Percentiles rank a stretch among this genome's conserved stretches.
phyloP scores from a whole-genome alignment of 2,797 vertebrate genomes.

The Phalanger gymnotis region DNA sequence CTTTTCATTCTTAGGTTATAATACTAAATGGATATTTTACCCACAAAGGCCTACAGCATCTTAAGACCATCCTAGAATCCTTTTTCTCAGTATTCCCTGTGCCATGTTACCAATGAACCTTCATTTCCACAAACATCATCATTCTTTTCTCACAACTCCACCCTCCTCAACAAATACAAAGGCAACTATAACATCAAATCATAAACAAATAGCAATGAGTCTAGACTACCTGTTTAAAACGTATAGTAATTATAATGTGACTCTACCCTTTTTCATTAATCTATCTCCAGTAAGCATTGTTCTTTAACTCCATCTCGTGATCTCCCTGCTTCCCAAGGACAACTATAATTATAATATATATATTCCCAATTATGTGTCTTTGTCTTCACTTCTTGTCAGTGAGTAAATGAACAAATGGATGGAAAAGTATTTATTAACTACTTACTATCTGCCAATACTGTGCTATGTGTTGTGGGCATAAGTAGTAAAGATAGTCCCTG shows the following conservation, averaged over 20 bases:
- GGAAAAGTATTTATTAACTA: neutral
- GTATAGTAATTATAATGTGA: neutral
- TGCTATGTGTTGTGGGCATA: neutral
- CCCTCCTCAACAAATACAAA: neutral
- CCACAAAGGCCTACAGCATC: neutral
- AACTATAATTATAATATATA: no score
- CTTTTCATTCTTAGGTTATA: neutral
- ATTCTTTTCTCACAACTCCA: neutral
- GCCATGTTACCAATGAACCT: neutral
- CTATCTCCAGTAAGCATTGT: neutral
- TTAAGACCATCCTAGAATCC: neutral
- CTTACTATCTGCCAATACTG: neutral
- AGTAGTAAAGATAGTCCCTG: neutral
- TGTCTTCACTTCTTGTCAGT: neutral
- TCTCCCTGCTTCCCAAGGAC: neutral
- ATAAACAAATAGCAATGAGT: neutral
- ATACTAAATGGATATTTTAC: neutral
- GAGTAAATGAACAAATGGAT: neutral
- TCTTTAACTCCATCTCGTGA: neutral
- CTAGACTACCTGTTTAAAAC: neutral
- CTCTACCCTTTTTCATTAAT: neutral
- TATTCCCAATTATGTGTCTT: neutral
- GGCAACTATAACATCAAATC: neutral
- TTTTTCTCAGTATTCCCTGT: neutral
- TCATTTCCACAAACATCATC: neutral